phyloP scores from a whole-genome alignment of 1,140 invertebrate species.

The Euglossa dilemma region DNA sequence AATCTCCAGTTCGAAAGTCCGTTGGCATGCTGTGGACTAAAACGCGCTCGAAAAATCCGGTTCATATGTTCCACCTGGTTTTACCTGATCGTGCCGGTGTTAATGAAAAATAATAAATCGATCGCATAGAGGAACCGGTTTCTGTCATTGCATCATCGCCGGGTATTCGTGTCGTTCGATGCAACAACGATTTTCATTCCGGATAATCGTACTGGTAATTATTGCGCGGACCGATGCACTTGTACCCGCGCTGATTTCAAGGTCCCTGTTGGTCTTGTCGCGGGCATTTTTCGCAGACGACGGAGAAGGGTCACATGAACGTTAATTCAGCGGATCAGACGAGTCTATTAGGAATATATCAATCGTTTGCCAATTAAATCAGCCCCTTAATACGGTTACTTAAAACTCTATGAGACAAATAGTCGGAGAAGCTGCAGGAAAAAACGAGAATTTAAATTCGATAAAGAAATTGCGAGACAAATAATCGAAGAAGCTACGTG shows the following conservation, averaged over 20 bases:
- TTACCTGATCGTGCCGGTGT: background rate
- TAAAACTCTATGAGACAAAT: background rate
- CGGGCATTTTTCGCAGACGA: constrained; percentile 10
- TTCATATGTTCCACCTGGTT: background rate
- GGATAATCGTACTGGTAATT: constrained; percentile 25
- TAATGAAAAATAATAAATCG: constrained; percentile 30
- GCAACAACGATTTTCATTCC: constrained; percentile 23
- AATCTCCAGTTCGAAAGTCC: background rate
- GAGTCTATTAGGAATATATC: background rate
- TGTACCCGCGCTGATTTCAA: background rate
- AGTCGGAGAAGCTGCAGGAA: background rate
- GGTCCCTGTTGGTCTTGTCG: background rate
- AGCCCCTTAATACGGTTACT: background rate
- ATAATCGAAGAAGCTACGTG: too few species aligned
- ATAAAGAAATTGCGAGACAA: too few species aligned
- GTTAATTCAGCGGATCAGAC: constrained; percentile 6
- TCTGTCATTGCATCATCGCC: background rate
- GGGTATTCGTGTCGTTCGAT: constrained; percentile 16
- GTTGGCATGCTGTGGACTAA: too few species aligned
- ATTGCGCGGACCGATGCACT: constrained; percentile 8
- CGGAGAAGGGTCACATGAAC: background rate
- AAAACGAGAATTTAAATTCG: background rate
- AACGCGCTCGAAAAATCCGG: background rate
- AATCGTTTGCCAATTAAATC: constrained; percentile 19
- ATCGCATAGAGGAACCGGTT: background rate